Evolutionary conservation across 2,797 vertebrate genomes (phyloP), one percentile per base, ranked within the genome.

Genomic region (Eurystomus glaucurus): DNA sequence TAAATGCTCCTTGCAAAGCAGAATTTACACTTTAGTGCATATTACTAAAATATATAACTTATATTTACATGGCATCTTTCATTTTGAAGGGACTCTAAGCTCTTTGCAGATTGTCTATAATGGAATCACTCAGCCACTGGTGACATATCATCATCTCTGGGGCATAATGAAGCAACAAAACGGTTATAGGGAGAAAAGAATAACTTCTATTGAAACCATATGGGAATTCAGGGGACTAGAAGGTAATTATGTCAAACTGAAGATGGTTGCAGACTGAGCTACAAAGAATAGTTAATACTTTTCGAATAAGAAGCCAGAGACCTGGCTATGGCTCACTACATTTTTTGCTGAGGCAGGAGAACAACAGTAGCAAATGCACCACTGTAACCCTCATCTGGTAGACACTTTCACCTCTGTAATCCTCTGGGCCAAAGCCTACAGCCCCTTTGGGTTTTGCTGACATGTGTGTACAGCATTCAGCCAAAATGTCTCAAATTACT

Each of bases 1-100:
- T 92, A 94, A 97, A 58, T 65, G 78, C 84, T 76, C 51, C 51
- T 93, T 88, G 84, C 68, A 91, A 92, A 78, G 52, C 60, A 91
- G 66, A 94, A 92, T 91, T 96, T 91, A 78, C 83, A 85, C 57
- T 96, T 93, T 93, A 97, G 45, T 93, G 87, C 45, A 72, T 94
- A 94, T 95, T 95, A 88, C 85, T 91, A 66, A 92, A 97, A 90
- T 58, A 92, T 78, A 83, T 90, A 94, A 90, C 64, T 65, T 89
- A 77, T 66, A 74, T 92, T 93, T 93, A 78, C 66, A 86, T 61
- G 64, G 31, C 33, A 90, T 91, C 57, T 82, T 96, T 93, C 57
- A 79, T 94, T 74, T 70, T 92, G 91, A 91, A 95, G 72, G 69
- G 71, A 79, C 31, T 41, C 37, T 82, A 90, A 93, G 66, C 75